Evolutionary conservation across 2,797 vertebrate species (phyloP).

Genomic region (Tokudaia muenninki): DNA sequence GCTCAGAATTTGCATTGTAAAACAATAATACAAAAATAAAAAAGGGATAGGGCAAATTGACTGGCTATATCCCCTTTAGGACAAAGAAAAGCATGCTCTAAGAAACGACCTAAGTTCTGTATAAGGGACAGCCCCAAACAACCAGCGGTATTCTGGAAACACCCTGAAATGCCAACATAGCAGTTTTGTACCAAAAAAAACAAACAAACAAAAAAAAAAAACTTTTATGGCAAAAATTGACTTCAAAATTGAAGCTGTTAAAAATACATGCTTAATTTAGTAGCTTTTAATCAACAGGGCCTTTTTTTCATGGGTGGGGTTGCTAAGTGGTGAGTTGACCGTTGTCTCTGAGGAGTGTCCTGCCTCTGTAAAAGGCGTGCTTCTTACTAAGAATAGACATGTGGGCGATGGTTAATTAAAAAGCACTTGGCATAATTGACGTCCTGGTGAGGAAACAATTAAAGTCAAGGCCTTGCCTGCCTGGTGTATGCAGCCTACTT

Average conservation of each 20-base stretch:
- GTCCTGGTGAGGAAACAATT: slow-evolving; percentile 81
- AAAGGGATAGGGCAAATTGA: neutral
- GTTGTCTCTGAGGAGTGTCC: slow-evolving; percentile 83
- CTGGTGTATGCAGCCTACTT: slow-evolving; percentile 84
- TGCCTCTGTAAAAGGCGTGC: slow-evolving; percentile 83
- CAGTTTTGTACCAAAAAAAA: slow-evolving; percentile 82
- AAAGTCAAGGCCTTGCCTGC: slow-evolving; percentile 80
- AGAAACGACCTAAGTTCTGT: slow-evolving; percentile 49
- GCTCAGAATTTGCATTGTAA: slow-evolving; percentile 43
- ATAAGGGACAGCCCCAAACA: slow-evolving; percentile 53
- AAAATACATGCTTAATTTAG: slow-evolving; percentile 89
- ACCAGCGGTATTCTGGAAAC: slow-evolving; percentile 77
- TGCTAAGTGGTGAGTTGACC: slow-evolving; percentile 88
- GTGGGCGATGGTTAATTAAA: slow-evolving; percentile 88
- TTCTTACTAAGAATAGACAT: slow-evolving; percentile 88
- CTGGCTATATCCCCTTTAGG: neutral
- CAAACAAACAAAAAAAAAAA: slow-evolving; percentile 76
- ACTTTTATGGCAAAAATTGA: slow-evolving; percentile 79
- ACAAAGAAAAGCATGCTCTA: neutral
- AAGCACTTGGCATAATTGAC: slow-evolving; percentile 82
- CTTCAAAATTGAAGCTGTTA: slow-evolving; percentile 89
- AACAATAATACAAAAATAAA: neutral
- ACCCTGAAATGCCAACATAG: slow-evolving; percentile 86
- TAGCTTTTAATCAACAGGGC: slow-evolving; percentile 89
- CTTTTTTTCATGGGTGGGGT: slow-evolving; percentile 87